Base-by-base conservation (phyloP, 2,113 vertebrate species). In the Mola mola region DNA sequence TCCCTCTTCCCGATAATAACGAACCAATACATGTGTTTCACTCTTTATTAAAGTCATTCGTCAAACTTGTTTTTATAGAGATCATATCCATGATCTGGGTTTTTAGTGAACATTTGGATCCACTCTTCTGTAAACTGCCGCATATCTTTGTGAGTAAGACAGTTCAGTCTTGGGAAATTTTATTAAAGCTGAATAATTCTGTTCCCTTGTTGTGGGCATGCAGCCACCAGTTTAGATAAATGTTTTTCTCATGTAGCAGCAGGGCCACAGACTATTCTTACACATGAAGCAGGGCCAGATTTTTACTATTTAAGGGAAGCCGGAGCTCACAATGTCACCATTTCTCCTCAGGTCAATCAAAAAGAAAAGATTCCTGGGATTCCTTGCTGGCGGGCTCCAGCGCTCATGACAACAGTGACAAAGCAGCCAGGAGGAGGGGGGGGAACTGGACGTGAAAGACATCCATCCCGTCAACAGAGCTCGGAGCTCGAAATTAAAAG, bases 321-420 rank as follows among this genome's bases (percentile, higher is more conserved):
- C 11, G 43, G 36, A 42, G 46, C 63, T 61, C 62, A 75, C 74
- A 72, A 62, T 88, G 82, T 80, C 77, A 75, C 80, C 79, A 48
- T 85, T 48, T 77, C 77, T 79, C 75, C 55, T 55, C 75, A 74
- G 78, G 82, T 86, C 81, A 72, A 51, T 40, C 69, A 2, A 67
- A 82, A 78, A 16, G 11, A 34, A 63, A 75, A 81, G 79, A 91
- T 92, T 92, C 90, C 67, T 71, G 66, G 68, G 82, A 91, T 92
- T 92, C 88, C 88, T 84, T 41, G 24, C 62, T 60, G 65, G 70
- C 57, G 68, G 70, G 69, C 76, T 82, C 62, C 49, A 28, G 53
- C 41, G 37, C 87, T 83, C 89, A 72, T 74, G 85, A 90, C 90
- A 86, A 90, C 89, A 21, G 83, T 87, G 81, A 91, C 87, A 90